These are phyloP conservation scores for Gila robusta DNA, from an alignment of 2,797 vertebrate species.

Conservation along the genomic window DNA sequence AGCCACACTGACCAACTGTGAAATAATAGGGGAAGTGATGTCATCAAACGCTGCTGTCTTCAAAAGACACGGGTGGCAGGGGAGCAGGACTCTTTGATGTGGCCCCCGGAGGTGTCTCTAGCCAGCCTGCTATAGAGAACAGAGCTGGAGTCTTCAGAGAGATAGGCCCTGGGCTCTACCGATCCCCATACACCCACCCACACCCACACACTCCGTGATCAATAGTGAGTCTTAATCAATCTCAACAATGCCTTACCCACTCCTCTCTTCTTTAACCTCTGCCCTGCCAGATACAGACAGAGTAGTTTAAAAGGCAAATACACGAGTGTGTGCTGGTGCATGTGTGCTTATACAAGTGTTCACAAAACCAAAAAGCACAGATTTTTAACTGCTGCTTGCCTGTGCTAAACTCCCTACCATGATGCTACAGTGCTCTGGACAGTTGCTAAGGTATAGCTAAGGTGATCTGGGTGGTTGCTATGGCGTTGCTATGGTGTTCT, in stretches of 20 bases:
- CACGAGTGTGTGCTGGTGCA: neutral
- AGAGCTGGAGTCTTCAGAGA: conserved; percentile 74
- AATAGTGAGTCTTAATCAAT: conserved; percentile 80
- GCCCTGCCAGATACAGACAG: conserved; percentile 41
- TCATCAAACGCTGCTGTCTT: conserved; percentile 77
- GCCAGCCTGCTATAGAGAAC: conserved; percentile 73
- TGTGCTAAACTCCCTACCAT: neutral
- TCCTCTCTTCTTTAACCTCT: conserved; percentile 59
- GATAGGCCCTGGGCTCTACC: conserved; percentile 67
- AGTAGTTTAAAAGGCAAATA: conserved; percentile 6
- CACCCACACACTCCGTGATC: conserved; percentile 72
- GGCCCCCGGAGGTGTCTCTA: conserved; percentile 65
- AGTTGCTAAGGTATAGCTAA: neutral
- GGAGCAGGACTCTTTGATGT: conserved; percentile 77
- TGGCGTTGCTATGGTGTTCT: neutral
- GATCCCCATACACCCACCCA: conserved; percentile 65
- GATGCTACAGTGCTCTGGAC: neutral
- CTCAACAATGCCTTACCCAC: conserved; percentile 71
- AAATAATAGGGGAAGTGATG: conserved; percentile 73
- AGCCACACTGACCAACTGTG: conserved; percentile 65
- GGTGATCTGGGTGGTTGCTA: neutral
- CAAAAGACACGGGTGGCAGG: conserved; percentile 70
- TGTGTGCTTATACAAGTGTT: neutral
- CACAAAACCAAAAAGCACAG: neutral
- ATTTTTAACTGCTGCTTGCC: neutral